Evolutionary conservation across 2,797 vertebrate species (phyloP).

Genomic region (Sebastes miniatus): DNA sequence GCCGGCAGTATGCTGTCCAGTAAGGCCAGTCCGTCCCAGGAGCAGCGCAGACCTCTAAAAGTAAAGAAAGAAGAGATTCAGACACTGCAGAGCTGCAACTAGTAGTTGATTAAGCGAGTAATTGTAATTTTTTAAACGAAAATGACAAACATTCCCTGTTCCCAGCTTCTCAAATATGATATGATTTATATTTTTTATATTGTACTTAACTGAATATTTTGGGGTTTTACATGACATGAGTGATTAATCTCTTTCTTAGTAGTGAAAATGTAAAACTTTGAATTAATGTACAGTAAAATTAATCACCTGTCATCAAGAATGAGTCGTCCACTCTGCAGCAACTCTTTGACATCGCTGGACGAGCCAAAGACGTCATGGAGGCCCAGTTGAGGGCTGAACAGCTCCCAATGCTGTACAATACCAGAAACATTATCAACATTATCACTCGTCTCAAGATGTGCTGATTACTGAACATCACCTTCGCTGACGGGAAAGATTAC

Average conservation of each 20-base stretch:
- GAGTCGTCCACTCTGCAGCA: constrained; percentile 78
- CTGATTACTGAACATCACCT: neutral
- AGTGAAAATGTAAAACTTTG: neutral
- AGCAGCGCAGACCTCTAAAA: constrained; percentile 89
- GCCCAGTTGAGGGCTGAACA: constrained; percentile 79
- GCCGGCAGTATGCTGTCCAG: constrained; percentile 88
- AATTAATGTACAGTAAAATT: neutral
- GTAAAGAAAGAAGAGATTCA: neutral
- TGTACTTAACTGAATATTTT: neutral
- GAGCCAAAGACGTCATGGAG: constrained; percentile 78
- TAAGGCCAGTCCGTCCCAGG: constrained; percentile 87
- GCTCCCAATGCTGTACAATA: constrained; percentile 84
- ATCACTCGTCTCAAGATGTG: neutral
- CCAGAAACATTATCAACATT: neutral
- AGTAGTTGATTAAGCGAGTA: neutral
- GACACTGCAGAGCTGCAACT: neutral
- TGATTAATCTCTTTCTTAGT: neutral
- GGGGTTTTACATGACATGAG: neutral
- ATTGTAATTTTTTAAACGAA: neutral
- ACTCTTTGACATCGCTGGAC: constrained; percentile 69
- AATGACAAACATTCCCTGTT: neutral
- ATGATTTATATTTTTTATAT: neutral
- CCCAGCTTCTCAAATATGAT: neutral
- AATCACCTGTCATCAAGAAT: constrained; percentile 86
- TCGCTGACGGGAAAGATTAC: neutral